phyloP scores from a whole-genome alignment of 2,797 vertebrate genomes.

The Danio albolineatus region DNA sequence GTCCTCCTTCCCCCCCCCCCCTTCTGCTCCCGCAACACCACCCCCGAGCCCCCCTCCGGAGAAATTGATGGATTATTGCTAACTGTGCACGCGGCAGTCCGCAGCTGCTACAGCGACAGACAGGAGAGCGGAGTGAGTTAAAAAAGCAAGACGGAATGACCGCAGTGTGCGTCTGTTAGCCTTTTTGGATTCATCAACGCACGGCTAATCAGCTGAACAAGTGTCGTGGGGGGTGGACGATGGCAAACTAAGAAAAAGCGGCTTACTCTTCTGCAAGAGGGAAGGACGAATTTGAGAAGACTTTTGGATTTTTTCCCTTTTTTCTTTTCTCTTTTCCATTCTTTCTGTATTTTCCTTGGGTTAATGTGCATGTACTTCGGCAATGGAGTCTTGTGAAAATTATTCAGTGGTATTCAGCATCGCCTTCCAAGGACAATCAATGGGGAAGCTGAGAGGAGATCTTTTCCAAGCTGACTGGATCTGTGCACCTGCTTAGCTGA shows the following conservation, averaged over 20 bases:
- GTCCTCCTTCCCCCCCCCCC: conserved; percentile 66
- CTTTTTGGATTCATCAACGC: conserved; percentile 81
- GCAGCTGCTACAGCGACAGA: conserved; percentile 83
- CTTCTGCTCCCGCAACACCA: conserved; percentile 68
- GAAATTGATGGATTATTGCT: conserved; percentile 89
- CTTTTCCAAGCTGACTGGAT: conserved; percentile 78
- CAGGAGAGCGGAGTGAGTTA: conserved; percentile 73
- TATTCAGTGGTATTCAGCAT: conserved; percentile 74
- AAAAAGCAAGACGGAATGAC: conserved; percentile 78
- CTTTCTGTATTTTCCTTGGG: conserved; percentile 60
- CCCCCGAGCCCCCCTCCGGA: conserved; percentile 75
- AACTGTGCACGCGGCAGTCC: conserved; percentile 84
- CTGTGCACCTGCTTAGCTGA: conserved; percentile 85
- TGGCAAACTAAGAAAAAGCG: conserved; percentile 38
- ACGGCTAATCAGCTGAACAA: conserved; percentile 77
- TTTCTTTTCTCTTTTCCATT: conserved; percentile 38
- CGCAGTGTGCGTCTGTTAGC: conserved; percentile 82
- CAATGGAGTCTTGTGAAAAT: conserved; percentile 81
- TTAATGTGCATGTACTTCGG: conserved; percentile 59
- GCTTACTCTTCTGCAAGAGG: conserved; percentile 64
- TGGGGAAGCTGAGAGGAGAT: conserved; percentile 79
- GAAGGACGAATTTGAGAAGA: conserved; percentile 69
- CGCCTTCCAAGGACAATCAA: conserved; percentile 83
- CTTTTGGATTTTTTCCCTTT: conserved; percentile 63
- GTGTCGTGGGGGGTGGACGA: conserved; percentile 51